Conservation (phyloP, 2,797 vertebrate species). For the Anniella stebbinsi region DNA sequence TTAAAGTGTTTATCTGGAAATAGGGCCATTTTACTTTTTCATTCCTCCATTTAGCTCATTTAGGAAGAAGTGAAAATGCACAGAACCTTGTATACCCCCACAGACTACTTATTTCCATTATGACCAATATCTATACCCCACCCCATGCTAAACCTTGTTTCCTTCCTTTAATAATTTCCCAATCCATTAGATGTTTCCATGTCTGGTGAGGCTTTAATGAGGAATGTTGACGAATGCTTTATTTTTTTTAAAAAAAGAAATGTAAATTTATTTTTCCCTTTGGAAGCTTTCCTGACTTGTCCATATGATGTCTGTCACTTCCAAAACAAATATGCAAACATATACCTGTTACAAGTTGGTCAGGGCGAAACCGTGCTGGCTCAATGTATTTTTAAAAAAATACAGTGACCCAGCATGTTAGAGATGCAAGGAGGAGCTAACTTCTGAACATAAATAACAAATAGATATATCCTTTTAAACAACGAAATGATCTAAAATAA, state of each 20-base stretch:
- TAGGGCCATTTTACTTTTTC: neutral
- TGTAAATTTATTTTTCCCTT: neutral
- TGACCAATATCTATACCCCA: too few species aligned
- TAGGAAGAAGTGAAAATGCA: neutral
- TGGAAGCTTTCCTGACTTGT: neutral
- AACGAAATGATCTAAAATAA: neutral
- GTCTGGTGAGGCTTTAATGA: neutral
- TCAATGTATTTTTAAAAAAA: too few species aligned
- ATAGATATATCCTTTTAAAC: constrained; percentile 15
- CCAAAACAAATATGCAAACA: neutral
- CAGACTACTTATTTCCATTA: too few species aligned
- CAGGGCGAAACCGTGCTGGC: neutral
- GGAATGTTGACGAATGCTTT: neutral
- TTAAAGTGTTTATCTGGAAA: neutral
- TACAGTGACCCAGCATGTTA: too few species aligned
- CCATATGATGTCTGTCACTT: neutral
- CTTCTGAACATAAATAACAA: neutral
- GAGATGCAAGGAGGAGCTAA: constrained; percentile 9
- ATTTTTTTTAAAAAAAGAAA: neutral
- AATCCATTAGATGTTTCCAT: neutral
- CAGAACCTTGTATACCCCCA: neutral
- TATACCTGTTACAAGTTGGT: neutral
- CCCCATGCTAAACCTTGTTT: neutral
- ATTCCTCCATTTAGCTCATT: neutral
- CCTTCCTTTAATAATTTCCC: neutral